Evolutionary conservation across 2,797 vertebrate genomes (phyloP).

Genomic region (Alauda arvensis): DNA sequence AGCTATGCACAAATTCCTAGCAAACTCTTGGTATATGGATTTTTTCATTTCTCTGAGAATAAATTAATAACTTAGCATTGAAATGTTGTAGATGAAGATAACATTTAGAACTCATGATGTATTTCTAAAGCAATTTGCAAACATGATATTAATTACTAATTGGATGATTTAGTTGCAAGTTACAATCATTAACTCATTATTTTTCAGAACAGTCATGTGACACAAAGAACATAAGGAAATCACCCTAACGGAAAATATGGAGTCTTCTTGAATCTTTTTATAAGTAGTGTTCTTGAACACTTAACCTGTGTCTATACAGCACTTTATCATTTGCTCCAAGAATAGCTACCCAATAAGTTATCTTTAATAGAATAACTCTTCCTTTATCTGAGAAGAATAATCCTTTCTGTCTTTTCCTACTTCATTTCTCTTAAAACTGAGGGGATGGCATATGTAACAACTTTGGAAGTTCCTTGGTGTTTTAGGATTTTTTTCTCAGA

Average conservation of each 20-base stretch:
- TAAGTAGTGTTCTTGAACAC: background rate
- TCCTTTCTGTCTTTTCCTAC: background rate
- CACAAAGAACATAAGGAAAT: background rate
- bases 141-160: background rate
- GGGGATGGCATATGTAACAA: fast-evolving
- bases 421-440: background rate
- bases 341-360: background rate
- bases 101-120: background rate
- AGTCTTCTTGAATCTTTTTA: background rate
- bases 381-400: background rate
- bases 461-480: background rate
- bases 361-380: background rate
- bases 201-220: background rate
- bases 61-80: background rate
- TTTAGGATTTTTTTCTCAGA: background rate
- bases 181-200: background rate
- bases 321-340: background rate
- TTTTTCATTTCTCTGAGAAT: background rate
- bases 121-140: background rate
- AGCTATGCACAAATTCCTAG: background rate
- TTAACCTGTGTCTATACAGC: background rate
- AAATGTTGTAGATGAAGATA: background rate
- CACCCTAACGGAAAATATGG: background rate
- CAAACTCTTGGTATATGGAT: background rate
- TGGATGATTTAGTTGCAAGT: background rate